Percentiles rank a stretch among this genome's conserved stretches.
Conservation (phyloP, 2,888 invertebrate species). For the Villa cingulata region DNA sequence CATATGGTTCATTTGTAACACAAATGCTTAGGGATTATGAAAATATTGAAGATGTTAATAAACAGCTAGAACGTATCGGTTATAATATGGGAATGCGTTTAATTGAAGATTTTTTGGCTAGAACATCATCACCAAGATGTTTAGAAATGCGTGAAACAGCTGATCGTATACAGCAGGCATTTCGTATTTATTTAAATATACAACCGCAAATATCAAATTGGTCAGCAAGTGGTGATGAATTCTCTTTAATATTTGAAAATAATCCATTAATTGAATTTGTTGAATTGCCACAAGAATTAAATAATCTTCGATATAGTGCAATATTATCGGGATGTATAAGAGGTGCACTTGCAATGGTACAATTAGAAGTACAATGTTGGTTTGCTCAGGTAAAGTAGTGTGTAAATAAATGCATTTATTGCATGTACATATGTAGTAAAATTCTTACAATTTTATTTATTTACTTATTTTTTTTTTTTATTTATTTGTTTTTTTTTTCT, state of each 20-base stretch:
- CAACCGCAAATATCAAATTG: slow-evolving; percentile 88
- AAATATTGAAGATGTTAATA: slow-evolving; percentile 94
- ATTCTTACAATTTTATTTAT: too few species aligned
- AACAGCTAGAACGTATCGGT: slow-evolving; percentile 87
- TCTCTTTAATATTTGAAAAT: slow-evolving; percentile 85
- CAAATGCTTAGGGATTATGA: slow-evolving; percentile 95
- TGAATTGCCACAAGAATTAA: slow-evolving; percentile 76
- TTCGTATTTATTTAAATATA: slow-evolving; percentile 74
- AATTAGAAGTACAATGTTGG: slow-evolving; percentile 88
- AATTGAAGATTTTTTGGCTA: slow-evolving; percentile 94
- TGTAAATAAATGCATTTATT: too few species aligned
- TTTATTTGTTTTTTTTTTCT: neutral
- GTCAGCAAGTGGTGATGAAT: slow-evolving; percentile 90
- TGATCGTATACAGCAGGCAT: slow-evolving; percentile 77
- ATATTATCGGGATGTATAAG: slow-evolving; percentile 82
- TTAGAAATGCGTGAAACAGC: slow-evolving; percentile 94
- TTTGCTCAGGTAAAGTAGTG: slow-evolving; percentile 57
- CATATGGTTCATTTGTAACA: slow-evolving; percentile 94
- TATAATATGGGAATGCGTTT: slow-evolving; percentile 97
- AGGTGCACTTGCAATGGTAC: slow-evolving; percentile 97
- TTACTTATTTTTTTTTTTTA: neutral
- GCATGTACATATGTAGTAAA: too few species aligned
- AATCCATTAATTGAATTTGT: slow-evolving; percentile 97
- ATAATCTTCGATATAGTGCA: slow-evolving; percentile 79
- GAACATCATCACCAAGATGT: slow-evolving; percentile 79